These are phyloP conservation scores for Pterophyllum scalare DNA, from an alignment of 2,113 vertebrate genomes.

Conservation along the genomic window DNA sequence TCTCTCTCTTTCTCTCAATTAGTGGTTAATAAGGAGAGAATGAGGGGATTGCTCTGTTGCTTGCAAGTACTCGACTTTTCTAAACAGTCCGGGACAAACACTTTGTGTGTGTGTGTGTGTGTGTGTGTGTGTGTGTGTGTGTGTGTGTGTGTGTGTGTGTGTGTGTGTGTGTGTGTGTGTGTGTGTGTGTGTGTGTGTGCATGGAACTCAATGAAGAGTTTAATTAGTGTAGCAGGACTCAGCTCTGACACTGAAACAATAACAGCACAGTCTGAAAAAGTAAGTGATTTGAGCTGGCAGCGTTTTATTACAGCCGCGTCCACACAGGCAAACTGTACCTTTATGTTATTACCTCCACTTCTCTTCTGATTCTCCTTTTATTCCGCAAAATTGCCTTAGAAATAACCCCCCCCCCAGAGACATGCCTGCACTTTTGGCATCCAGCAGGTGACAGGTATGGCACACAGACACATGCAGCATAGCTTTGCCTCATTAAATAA, in stretches of 20 bases:
- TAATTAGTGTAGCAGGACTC: conserved; percentile 34
- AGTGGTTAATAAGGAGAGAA: conserved; percentile 73
- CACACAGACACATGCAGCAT: background rate
- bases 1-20: conserved; percentile 68
- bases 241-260: conserved; percentile 10
- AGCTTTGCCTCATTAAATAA: background rate
- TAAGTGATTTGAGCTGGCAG: background rate
- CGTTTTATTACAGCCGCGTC: background rate
- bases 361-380: background rate
- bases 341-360: background rate
- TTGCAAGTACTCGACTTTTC: conserved; percentile 53
- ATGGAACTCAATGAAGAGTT: conserved; percentile 31
- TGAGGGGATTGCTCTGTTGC: conserved; percentile 58
- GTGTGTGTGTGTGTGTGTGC: background rate
- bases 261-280: background rate
- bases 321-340: background rate
- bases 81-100: conserved; percentile 60
- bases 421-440: too few species aligned
- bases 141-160: background rate
- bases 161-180: conserved; percentile 10
- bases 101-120: conserved; percentile 18
- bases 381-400: background rate
- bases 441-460: background rate
- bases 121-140: background rate
- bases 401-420: background rate